A percentile compares a stretch with the other conserved stretches of the same genome.
Conservation (phyloP, 2,113 vertebrate genomes). For the Naja naja region DNA sequence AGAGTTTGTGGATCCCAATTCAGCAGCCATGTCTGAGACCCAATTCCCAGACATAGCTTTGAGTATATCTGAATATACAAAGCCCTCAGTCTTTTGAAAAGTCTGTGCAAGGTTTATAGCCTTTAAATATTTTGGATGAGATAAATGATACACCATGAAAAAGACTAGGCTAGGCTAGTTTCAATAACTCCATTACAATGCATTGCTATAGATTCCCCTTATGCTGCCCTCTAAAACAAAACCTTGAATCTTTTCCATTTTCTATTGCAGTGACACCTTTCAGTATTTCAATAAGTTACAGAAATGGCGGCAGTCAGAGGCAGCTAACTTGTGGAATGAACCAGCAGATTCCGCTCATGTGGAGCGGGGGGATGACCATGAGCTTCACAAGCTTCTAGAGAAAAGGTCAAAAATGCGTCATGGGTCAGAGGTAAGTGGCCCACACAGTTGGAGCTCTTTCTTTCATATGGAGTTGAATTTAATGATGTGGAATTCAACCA, state of each 20-base stretch:
- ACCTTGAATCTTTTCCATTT: not conserved
- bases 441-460: not conserved
- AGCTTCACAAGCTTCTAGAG: constrained; percentile 74
- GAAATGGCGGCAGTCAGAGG: constrained; percentile 76
- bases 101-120: not conserved
- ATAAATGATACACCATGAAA: not conserved
- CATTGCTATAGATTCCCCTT: not conserved
- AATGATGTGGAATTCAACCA: not conserved
- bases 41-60: not conserved
- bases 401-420: constrained; percentile 70
- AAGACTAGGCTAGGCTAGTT: not conserved
- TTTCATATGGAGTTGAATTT: not conserved
- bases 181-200: not conserved
- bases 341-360: constrained; percentile 77
- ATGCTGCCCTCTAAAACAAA: not conserved
- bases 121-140: not conserved
- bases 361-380: constrained; percentile 76
- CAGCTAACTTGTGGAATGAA: constrained; percentile 80
- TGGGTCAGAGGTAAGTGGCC: constrained; percentile 71
- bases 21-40: not conserved
- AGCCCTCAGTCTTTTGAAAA: not conserved
- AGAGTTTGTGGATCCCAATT: not conserved
- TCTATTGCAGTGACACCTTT: constrained; percentile 67
- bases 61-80: not conserved
- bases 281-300: constrained; percentile 79